Evolutionary conservation across 1,140 invertebrate species (phyloP).

Genomic region (Drosophila nigrodunni): DNA sequence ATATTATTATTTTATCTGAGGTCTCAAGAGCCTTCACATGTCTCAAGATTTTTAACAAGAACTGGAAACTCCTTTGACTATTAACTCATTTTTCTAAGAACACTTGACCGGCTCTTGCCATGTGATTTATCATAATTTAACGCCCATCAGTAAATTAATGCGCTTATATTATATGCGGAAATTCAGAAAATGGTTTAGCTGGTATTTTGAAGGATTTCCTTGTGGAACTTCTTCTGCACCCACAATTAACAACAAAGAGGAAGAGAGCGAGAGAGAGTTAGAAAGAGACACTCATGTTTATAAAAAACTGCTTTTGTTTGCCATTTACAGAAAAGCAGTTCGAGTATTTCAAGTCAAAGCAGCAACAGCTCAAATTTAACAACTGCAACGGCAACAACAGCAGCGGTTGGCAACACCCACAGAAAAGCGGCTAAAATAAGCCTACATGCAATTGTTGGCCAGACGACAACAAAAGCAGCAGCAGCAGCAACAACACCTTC

Average conservation of each 20-base stretch:
- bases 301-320: conserved; percentile 27
- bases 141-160: conserved; percentile 9
- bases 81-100: conserved; percentile 1
- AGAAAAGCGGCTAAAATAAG: conserved; percentile 80
- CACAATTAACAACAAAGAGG: conserved; percentile 24
- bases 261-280: conserved; percentile 30
- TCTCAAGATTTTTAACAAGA: too few relatives aligned
- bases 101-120: conserved; percentile 2
- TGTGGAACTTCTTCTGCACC: conserved; percentile 39
- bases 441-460: conserved; percentile 84
- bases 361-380: conserved; percentile 76
- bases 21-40: too few relatives aligned
- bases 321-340: conserved; percentile 84
- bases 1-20: too few relatives aligned
- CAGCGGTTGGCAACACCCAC: conserved; percentile 73
- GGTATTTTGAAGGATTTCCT: conserved; percentile 62
- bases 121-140: conserved; percentile 4
- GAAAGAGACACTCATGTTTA: conserved; percentile 42
- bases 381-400: conserved; percentile 61
- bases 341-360: conserved; percentile 81
- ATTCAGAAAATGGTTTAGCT: conserved; percentile 20
- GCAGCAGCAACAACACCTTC: conserved; percentile 43
- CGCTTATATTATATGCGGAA: conserved; percentile 28
- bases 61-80: background rate
- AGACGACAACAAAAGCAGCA: conserved; percentile 59